phyloP scores from a whole-genome alignment of 2,888 invertebrate species.

The Clunio marinus region DNA sequence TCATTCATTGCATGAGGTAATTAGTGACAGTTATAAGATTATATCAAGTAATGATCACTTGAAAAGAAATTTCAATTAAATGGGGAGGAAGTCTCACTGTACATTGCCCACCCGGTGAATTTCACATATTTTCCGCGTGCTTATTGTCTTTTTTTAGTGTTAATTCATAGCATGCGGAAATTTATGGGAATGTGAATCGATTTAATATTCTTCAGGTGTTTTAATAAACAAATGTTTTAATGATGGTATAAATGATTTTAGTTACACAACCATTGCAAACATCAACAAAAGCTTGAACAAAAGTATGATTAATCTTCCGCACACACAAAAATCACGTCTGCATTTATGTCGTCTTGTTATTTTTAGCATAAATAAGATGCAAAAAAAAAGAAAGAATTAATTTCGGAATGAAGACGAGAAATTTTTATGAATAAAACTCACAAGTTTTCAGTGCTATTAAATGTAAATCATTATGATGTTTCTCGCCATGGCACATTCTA shows the following conservation, averaged over 20 bases:
- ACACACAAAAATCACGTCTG: background rate
- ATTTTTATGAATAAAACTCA: slow-evolving; percentile 3
- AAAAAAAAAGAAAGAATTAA: background rate
- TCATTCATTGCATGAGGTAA: too few species aligned
- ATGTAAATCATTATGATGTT: background rate
- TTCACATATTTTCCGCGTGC: background rate
- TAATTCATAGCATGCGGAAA: background rate
- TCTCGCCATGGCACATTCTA: background rate
- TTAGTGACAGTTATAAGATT: too few species aligned
- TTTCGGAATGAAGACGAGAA: background rate
- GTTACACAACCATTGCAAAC: background rate
- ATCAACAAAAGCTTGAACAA: background rate
- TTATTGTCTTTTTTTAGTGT: slow-evolving; percentile 17
- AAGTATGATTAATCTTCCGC: background rate
- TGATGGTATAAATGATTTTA: background rate
- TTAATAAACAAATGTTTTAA: slow-evolving; percentile 2
- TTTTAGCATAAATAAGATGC: background rate
- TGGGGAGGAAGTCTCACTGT: too few species aligned
- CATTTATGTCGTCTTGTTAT: slow-evolving; percentile 1
- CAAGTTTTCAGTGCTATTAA: too few species aligned
- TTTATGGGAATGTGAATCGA: slow-evolving; percentile 37
- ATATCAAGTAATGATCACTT: too few species aligned
- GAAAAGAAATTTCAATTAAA: too few species aligned
- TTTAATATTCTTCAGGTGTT: slow-evolving; percentile 36
- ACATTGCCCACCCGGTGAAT: too few species aligned